Evolutionary conservation across 1,140 invertebrate genomes (phyloP), one percentile per base, ranked within the genome.

Genomic region (Druon quercuslanigerum): DNA sequence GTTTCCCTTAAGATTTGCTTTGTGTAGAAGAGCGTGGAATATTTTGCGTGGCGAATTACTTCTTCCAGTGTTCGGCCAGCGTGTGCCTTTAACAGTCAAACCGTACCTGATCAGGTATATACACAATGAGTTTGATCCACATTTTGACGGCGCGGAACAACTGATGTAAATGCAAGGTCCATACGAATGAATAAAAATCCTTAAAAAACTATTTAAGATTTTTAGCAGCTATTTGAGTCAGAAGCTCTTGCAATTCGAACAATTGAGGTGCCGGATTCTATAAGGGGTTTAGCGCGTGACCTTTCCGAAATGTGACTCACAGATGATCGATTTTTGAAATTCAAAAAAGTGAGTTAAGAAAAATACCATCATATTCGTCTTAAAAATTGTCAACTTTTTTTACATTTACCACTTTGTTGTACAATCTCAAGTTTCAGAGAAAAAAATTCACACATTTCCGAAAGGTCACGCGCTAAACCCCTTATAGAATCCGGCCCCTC

Each of bases 21-120:
- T 85, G 84, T 85, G 84, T 81, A 84, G 80, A 85, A 73, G 77
- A 83, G 82, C 79, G 79, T 82, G 79, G 81, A 82, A 83, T 79
- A 76, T 83, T 82, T 80, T 76, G 80, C 72, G 80, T 80, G 81
- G 75, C 84, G 81, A 85, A 85, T 85, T 77, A 76, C 57, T 77
- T 60, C 71, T 77, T 77, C 17, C 56, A 77, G 54, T 77, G 66
- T 76, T 76, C 50, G 60, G 60, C 60, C 33, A 46, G 60, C 60
- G 60, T 66, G 60, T 66, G 60, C 60, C 60, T 66, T 66, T n/a
- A 66, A 66, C 25, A 66, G 60, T 66, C 20, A n/a, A 40, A 40
- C 60, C 60, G 60, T 40, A 40, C 60, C 60, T 20, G 60, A 66
- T 66, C 60, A 66, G 14, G 14, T 60, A 60, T 66, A 66, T 25